phyloP scores from a whole-genome alignment of 2,113 vertebrate species.

The Epinephelus lanceolatus region DNA sequence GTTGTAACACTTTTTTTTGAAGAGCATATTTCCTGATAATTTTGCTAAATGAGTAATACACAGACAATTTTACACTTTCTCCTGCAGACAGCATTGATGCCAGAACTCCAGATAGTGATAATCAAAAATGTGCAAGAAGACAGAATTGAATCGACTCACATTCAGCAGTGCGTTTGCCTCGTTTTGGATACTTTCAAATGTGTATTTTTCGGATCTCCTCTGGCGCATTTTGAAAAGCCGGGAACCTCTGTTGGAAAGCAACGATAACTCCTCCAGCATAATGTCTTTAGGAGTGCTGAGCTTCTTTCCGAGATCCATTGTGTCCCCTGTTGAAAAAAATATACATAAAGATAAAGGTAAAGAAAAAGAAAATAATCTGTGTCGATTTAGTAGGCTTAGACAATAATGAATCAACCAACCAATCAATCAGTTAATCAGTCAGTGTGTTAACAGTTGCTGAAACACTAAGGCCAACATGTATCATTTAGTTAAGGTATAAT shows the following conservation, averaged over 20 bases:
- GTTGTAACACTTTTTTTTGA: conserved; percentile 43
- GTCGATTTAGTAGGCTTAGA: not conserved
- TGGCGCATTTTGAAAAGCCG: conserved; percentile 97
- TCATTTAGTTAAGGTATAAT: not conserved
- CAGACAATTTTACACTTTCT: not conserved
- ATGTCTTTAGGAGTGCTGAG: conserved; percentile 95
- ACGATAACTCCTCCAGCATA: conserved; percentile 96
- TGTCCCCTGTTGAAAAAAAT: conserved; percentile 80
- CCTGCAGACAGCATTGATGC: not conserved
- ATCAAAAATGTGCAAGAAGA: not conserved
- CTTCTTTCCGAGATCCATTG: conserved; percentile 95
- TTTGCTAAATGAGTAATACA: not conserved
- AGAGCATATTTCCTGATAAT: conserved; percentile 49
- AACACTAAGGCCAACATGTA: not conserved
- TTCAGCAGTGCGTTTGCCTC: conserved; percentile 89
- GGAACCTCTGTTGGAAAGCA: conserved; percentile 94
- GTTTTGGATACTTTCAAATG: conserved; percentile 96
- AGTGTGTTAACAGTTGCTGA: not conserved
- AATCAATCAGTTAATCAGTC: not conserved
- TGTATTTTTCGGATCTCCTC: conserved; percentile 97
- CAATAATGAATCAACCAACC: not conserved
- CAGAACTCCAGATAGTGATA: not conserved
- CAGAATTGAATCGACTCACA: conserved; percentile 81
- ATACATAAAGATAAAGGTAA: not conserved
- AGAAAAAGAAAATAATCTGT: not conserved